Percentiles rank a stretch among this genome's conserved stretches.
Evolutionary conservation across 2,113 vertebrate species (phyloP).

Genomic region (Misgurnus mizolepis): DNA sequence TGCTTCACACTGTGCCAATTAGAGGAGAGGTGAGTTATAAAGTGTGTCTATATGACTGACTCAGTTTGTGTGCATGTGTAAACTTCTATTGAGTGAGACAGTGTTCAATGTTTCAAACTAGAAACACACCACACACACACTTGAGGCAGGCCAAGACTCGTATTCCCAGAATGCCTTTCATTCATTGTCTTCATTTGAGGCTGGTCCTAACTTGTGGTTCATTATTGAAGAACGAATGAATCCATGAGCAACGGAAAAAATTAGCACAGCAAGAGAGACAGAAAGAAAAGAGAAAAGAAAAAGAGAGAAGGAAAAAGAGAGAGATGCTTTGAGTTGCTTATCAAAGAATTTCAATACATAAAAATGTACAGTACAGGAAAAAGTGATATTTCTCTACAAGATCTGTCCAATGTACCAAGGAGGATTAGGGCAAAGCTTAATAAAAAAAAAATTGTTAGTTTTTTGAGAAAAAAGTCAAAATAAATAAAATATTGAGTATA

Average conservation of each 20-base stretch:
- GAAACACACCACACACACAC: constrained; percentile 28
- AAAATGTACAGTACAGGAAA: neutral
- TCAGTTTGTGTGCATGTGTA: neutral
- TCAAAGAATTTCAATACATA: neutral
- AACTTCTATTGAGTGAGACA: constrained; percentile 27
- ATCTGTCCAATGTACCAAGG: neutral
- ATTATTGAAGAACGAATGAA: neutral
- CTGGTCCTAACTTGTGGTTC: constrained; percentile 58
- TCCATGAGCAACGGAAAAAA: constrained; percentile 4
- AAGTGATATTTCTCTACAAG: neutral
- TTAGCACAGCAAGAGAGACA: neutral
- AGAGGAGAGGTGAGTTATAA: constrained; percentile 18
- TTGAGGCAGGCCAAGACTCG: constrained; percentile 66
- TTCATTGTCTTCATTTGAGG: constrained; percentile 62
- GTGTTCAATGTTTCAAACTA: constrained; percentile 29
- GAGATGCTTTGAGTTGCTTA: neutral
- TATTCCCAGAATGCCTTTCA: constrained; percentile 59
- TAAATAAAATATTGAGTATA: too few relatives aligned
- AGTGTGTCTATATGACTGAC: neutral
- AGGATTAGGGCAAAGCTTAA: too few relatives aligned
- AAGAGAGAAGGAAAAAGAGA: neutral
- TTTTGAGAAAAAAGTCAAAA: too few relatives aligned
- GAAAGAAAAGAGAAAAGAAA: neutral
- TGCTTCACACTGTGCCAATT: constrained; percentile 1
- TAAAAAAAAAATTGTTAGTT: too few relatives aligned